Base-by-base conservation (phyloP, 2,888 invertebrate species). In the Lithodes maja region DNA sequence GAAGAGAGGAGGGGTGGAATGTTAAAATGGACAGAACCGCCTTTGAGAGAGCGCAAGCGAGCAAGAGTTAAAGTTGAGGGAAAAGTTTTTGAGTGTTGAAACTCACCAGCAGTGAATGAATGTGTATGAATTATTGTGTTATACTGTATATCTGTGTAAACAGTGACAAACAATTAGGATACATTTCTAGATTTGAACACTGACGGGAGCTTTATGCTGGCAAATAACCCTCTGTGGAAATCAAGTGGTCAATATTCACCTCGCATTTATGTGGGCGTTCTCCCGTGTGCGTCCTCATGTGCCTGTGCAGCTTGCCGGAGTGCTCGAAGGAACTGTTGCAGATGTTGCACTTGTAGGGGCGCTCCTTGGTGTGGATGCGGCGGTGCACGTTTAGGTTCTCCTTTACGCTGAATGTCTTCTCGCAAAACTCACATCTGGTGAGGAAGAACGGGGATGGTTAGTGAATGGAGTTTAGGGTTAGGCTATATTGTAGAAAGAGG, bases 371-470 rank as follows among this genome's bases (percentile, higher is more conserved):
- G 94, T 98, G 98, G 92, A 98, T 98, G 90, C 98, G 95, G 74
- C 95, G 94, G 94, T 98, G 98, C 15, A 98, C 98, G 94, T 97
- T 97, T 89, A 98, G 95, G 94, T 98, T 98, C 94, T 98, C 98
- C 94, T 98, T 98, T 7, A 98, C 98, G 93, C 97, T 97, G 94
- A 98, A 98, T 93, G 97, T 96, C 94, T 98, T 98, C 94, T 96
- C 97, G 94, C 98, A 98, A 94, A 97, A 97, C 94, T 98, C 98
- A 94, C 98, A 98, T 94, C 97, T 96, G 85, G n/a, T 7, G 83
- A 77, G 33, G 52, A 49, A 1, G 17, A 82, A 69, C 9, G 50
- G 49, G 53, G 3, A 7, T 54, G 5, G 53, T 83, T 12, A 79
- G 54, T 33, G 33, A 33, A 33, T 33, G 33, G 33, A 33, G 33